Percentiles rank a stretch among this genome's conserved stretches.
phyloP scores from a whole-genome alignment of 2,797 vertebrate genomes.

The Sphenopsis melanotis region DNA sequence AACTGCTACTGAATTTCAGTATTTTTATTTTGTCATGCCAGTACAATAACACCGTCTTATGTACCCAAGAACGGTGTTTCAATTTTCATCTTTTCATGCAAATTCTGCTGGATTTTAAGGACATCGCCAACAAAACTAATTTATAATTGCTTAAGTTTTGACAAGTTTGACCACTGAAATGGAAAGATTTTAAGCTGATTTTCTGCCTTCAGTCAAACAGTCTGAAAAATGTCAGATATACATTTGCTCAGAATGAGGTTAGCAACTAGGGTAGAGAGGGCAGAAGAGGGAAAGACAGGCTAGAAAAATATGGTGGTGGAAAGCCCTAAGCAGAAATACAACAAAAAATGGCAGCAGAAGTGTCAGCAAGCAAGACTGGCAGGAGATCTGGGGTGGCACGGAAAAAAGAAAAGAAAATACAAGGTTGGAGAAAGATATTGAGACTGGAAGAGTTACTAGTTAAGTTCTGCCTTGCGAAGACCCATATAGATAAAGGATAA shows the following conservation, averaged over 20 bases:
- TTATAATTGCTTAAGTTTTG: background rate
- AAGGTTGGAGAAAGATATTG: background rate
- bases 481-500: background rate
- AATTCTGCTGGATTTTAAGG: background rate
- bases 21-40: background rate
- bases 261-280: background rate
- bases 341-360: background rate
- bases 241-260: background rate
- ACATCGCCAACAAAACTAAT: rapidly evolving
- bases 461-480: background rate
- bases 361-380: background rate
- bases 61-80: background rate
- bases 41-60: background rate
- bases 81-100: background rate
- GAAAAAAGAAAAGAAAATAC: rapidly evolving
- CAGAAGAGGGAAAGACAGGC: background rate
- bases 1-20: background rate
- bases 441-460: background rate
- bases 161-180: background rate
- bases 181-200: background rate
- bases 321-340: background rate
- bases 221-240: background rate
- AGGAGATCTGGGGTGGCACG: background rate
- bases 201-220: background rate
- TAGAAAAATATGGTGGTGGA: background rate